Conservation (phyloP, 2,888 invertebrate genomes). For the Cylloceria caligata region DNA sequence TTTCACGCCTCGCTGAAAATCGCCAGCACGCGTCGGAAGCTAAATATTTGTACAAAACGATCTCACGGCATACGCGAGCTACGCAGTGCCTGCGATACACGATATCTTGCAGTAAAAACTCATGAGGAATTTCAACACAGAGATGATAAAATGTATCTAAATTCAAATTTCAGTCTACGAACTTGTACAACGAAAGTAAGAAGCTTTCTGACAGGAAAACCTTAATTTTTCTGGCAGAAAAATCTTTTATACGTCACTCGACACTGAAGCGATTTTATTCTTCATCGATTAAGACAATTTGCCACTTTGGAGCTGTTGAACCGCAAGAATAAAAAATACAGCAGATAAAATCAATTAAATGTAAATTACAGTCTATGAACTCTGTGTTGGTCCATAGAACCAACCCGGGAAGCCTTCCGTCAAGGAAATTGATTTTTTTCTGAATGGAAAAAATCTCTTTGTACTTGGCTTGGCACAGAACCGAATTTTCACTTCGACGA, state of each 20-base stretch:
- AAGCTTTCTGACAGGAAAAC: not conserved
- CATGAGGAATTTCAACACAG: not conserved
- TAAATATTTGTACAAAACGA: conserved; percentile 54
- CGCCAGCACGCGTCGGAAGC: conserved; percentile 33
- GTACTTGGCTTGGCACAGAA: not conserved
- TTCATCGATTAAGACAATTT: not conserved
- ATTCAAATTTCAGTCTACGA: not conserved
- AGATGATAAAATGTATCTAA: not conserved
- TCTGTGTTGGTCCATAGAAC: not conserved
- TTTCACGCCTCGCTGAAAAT: conserved; percentile 28
- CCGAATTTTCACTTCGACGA: not conserved
- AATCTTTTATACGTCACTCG: not conserved
- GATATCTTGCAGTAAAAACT: not conserved
- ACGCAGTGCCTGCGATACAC: not conserved
- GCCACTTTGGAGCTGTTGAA: not conserved
- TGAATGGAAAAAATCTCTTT: not conserved
- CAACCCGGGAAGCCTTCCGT: not conserved
- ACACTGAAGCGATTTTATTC: not conserved
- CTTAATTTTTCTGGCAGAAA: not conserved
- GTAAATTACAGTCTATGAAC: not conserved
- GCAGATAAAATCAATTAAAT: conserved; percentile 3
- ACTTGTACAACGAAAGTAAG: not conserved
- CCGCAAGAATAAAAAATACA: not conserved
- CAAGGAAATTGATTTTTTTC: not conserved
- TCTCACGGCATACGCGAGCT: not conserved